phyloP scores from a whole-genome alignment of 2,797 vertebrate genomes.

The Columba guinea region DNA sequence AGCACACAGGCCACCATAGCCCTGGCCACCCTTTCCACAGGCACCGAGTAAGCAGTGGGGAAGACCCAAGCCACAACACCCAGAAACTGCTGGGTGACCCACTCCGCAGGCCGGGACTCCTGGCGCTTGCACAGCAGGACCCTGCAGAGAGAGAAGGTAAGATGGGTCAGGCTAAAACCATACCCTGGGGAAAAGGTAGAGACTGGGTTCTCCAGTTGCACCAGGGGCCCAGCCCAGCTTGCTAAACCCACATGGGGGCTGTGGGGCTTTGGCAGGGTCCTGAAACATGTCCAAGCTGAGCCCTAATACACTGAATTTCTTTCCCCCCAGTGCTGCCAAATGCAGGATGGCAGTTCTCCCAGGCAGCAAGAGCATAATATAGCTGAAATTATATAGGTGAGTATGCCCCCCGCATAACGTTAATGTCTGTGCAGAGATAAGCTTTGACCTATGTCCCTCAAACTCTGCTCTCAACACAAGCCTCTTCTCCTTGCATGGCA shows the following conservation, averaged over 20 bases:
- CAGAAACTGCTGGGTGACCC: slow-evolving; percentile 80
- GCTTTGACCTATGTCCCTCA: neutral
- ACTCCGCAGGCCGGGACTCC: slow-evolving; percentile 83
- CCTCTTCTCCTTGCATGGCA: neutral
- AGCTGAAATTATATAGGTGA: neutral
- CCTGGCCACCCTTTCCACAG: slow-evolving; percentile 76
- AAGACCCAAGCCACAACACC: slow-evolving; percentile 61
- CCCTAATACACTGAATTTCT: neutral
- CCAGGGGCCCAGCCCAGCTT: neutral
- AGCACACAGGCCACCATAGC: slow-evolving; percentile 78
- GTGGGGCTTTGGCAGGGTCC: neutral
- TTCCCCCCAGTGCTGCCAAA: neutral
- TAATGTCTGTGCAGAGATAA: neutral
- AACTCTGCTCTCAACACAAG: neutral
- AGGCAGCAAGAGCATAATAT: neutral
- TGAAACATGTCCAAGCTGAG: fast-evolving
- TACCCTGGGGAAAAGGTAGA: neutral
- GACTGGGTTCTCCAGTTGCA: neutral
- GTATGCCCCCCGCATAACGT: neutral
- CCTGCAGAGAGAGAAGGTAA: neutral
- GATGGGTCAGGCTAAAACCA: neutral
- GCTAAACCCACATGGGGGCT: neutral
- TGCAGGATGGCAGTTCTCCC: neutral
- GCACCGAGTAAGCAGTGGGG: slow-evolving; percentile 78
- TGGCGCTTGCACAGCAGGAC: slow-evolving; percentile 81